phyloP scores from a whole-genome alignment of 1,140 invertebrate genomes.

The Penaeus indicus region DNA sequence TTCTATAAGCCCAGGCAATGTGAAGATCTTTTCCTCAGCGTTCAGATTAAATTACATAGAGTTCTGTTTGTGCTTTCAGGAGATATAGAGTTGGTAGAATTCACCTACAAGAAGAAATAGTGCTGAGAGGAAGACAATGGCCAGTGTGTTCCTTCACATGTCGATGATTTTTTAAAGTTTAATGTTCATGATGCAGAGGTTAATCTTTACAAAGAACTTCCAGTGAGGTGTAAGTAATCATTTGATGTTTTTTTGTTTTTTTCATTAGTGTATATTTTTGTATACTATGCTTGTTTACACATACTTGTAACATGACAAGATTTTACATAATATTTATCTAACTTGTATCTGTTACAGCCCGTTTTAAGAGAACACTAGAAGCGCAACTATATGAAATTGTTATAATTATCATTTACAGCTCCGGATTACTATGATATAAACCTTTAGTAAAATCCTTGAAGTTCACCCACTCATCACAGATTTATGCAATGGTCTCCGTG shows the following conservation, averaged over 20 bases:
- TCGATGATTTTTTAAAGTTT: slow-evolving; percentile 85
- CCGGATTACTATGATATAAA: too few relatives aligned
- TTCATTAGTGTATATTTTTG: not conserved
- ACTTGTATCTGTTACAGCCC: too few relatives aligned
- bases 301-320: too few relatives aligned
- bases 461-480: too few relatives aligned
- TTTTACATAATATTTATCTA: too few relatives aligned
- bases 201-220: slow-evolving; percentile 79
- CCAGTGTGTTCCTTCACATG: slow-evolving; percentile 80
- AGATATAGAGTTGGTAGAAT: slow-evolving; percentile 88
- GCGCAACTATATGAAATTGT: too few relatives aligned
- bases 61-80: slow-evolving; percentile 74
- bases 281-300: slow-evolving; percentile 19
- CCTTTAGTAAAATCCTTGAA: too few relatives aligned
- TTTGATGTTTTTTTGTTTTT: slow-evolving; percentile 12
- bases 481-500: too few relatives aligned
- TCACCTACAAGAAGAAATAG: slow-evolving; percentile 89
- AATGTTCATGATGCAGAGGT: slow-evolving; percentile 83
- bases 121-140: slow-evolving; percentile 87
- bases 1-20: not conserved
- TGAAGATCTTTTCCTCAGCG: not conserved
- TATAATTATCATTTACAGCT: too few relatives aligned
- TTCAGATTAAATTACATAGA: not conserved
- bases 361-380: too few relatives aligned
- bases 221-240: slow-evolving; percentile 81